Base-by-base conservation (phyloP, 2,888 invertebrate genomes). In the Belgica antarctica region DNA sequence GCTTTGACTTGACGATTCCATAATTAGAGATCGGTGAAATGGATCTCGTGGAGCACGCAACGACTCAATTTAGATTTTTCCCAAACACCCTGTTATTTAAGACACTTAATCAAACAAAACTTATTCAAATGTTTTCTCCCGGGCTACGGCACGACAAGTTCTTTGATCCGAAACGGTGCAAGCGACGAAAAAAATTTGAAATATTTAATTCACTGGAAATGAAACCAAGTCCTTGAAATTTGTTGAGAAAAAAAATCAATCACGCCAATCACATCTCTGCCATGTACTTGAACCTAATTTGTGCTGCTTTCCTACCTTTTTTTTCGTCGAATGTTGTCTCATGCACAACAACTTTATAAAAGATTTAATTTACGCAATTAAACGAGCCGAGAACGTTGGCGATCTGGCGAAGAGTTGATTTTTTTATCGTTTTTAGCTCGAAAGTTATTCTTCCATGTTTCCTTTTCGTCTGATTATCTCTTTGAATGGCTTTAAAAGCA, bases 211-310 rank as follows among this genome's bases (percentile, higher is more conserved):
- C n/a, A n/a, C n/a, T n/a, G n/a, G n/a, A n/a, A n/a, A n/a, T n/a
- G n/a, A n/a, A n/a, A n/a, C n/a, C n/a, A n/a, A n/a, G n/a, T n/a
- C n/a, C n/a, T n/a, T n/a, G n/a, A n/a, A n/a, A n/a, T n/a, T n/a
- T n/a, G n/a, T n/a, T n/a, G n/a, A 10, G 34, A 34, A 34, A 34
- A 34, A 34, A 34, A 34, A 34, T 8, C 10, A 10, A 8, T 34
- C 34, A 34, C 34, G 34, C 10, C 10, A 10, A 7, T 8, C 34
- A 34, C 34, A 34, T 8, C 34, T 34, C 7, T 10, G 10, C 7
- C 34, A 27, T 27, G 59, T 25, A 25, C 59, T 59, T 59, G 59
- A 59, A 59, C 59, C 59, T 27, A 59, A 59, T 59, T 59, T 59
- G 59, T 10, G n/a, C n/a, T n/a, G n/a, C n/a, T n/a, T n/a, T n/a